These are phyloP conservation scores for Eudasyphora cyanicolor DNA, from an alignment of 2,888 invertebrate species.

Conservation along the genomic window DNA sequence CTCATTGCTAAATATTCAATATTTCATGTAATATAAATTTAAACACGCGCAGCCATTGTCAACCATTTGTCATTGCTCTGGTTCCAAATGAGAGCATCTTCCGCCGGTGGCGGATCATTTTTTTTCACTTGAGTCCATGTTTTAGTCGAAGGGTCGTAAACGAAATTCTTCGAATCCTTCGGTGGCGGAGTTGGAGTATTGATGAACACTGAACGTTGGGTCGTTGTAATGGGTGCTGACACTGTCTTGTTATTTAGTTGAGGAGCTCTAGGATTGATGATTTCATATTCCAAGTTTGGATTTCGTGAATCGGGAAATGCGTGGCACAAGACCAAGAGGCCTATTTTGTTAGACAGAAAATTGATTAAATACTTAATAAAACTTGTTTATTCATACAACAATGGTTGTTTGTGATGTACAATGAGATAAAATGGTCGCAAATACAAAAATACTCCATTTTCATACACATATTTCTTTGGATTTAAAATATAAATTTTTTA, in stretches of 20 bases:
- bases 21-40: neutral
- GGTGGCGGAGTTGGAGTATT: slow-evolving; percentile 71
- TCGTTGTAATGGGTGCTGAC: slow-evolving; percentile 70
- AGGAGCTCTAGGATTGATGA: slow-evolving; percentile 69
- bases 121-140: slow-evolving; percentile 73
- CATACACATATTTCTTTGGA: no score
- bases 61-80: slow-evolving; percentile 78
- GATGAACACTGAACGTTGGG: slow-evolving; percentile 65
- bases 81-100: slow-evolving; percentile 75
- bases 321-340: neutral
- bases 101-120: slow-evolving; percentile 71
- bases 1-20: neutral
- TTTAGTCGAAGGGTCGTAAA: slow-evolving; percentile 70
- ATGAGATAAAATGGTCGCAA: no score
- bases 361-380: no score
- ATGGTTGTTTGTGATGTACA: no score
- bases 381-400: no score
- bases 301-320: slow-evolving; percentile 68
- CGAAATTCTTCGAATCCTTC: slow-evolving; percentile 73
- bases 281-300: slow-evolving; percentile 76
- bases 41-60: slow-evolving; percentile 68
- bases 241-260: slow-evolving; percentile 65
- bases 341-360: neutral
- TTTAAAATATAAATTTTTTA: no score
- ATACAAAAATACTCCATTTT: no score